These are phyloP conservation scores for Cephus pulcher DNA, from an alignment of 2,888 invertebrate genomes.

Conservation along the genomic window DNA sequence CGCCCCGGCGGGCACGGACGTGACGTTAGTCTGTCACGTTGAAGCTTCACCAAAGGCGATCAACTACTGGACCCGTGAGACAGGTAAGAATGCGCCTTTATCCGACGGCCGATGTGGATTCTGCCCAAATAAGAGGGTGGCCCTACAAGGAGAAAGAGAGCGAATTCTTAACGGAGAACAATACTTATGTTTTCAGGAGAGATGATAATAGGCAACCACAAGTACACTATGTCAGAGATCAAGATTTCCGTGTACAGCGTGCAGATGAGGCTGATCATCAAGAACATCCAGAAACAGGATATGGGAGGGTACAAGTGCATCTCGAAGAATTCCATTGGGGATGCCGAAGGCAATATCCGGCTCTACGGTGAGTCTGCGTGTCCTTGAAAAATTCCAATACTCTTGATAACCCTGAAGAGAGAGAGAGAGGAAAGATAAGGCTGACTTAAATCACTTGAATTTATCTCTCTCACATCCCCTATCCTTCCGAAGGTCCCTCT, in stretches of 20 bases:
- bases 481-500: background rate
- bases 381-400: background rate
- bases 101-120: no score
- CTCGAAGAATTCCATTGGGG: conserved; percentile 92
- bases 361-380: conserved; percentile 80
- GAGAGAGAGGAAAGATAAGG: background rate
- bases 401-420: background rate
- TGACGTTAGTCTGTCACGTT: conserved; percentile 86
- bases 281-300: conserved; percentile 80
- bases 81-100: conserved; percentile 72
- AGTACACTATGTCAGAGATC: conserved; percentile 85
- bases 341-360: conserved; percentile 89
- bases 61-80: conserved; percentile 93
- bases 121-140: no score
- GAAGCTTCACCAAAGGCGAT: conserved; percentile 94
- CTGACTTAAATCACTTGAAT: background rate
- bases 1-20: conserved; percentile 86
- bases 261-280: conserved; percentile 84
- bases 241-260: conserved; percentile 86
- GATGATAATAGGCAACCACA: conserved; percentile 90
- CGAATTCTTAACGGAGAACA: background rate
- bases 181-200: conserved; percentile 74
- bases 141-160: background rate
- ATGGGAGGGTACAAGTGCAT: conserved; percentile 92
- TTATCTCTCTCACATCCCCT: background rate